These are phyloP conservation scores for Phocoena sinus DNA, from an alignment of 2,113 vertebrate species.

Conservation along the genomic window DNA sequence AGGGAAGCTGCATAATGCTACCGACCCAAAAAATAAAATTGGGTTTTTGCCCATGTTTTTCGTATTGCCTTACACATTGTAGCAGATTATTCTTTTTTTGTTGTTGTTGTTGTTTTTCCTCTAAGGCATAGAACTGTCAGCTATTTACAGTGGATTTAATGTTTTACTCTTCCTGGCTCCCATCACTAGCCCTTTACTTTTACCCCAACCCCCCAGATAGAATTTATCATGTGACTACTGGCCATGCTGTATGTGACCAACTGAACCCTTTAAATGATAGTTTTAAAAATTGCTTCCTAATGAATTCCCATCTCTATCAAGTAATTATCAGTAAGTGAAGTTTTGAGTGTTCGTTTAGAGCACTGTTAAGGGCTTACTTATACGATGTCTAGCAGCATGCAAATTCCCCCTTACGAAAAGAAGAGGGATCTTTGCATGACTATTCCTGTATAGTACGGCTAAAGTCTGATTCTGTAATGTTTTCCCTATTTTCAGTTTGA, in stretches of 20 bases:
- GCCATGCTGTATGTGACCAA: neutral
- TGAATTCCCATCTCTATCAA: neutral
- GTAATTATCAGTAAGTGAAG: neutral
- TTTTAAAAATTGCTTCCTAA: neutral
- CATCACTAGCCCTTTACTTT: neutral
- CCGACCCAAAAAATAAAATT: neutral
- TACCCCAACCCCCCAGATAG: neutral
- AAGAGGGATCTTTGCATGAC: neutral
- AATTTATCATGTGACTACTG: neutral
- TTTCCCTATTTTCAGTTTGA: constrained; percentile 45
- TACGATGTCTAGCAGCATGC: neutral
- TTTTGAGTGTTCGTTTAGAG: neutral
- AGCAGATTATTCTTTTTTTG: neutral
- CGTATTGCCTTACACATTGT: neutral
- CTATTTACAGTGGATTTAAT: constrained; percentile 33
- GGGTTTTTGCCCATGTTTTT: neutral
- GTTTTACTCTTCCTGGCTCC: constrained; percentile 1
- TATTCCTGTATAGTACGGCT: neutral
- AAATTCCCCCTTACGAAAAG: neutral
- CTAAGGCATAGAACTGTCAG: neutral
- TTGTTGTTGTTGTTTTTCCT: neutral
- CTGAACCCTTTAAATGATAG: neutral
- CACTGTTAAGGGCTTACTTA: neutral
- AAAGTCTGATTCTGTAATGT: neutral
- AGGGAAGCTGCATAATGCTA: neutral